Evolutionary conservation across 2,888 invertebrate species (phyloP).

Genomic region (Teleiodes luculella): DNA sequence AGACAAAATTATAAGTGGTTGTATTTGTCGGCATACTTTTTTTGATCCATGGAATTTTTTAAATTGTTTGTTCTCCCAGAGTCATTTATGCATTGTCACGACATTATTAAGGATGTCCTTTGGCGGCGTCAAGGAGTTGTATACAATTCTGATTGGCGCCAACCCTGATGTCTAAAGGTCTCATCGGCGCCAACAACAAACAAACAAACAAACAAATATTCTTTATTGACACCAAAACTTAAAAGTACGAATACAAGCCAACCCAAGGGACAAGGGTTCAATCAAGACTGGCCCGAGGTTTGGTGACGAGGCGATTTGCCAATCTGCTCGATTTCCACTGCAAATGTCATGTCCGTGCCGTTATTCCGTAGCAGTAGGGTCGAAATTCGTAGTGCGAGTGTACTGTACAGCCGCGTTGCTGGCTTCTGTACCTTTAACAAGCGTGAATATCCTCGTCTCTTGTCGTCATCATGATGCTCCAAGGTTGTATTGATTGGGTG

Average conservation of each 20-base stretch:
- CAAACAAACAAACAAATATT: too few species aligned
- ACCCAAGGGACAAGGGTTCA: too few species aligned
- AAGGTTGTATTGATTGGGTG: conserved; percentile 12
- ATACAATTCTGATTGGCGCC: not conserved
- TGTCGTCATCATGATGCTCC: conserved; percentile 12
- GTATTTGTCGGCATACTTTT: too few species aligned
- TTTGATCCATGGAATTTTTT: too few species aligned
- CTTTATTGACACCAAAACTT: too few species aligned
- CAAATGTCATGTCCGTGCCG: too few species aligned
- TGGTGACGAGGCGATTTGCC: not conserved
- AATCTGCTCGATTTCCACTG: not conserved
- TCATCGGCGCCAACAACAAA: not conserved
- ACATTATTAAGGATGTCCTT: not conserved
- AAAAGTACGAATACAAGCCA: too few species aligned
- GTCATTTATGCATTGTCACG: not conserved
- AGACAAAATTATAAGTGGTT: not conserved
- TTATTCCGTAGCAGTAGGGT: too few species aligned
- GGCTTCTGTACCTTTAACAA: conserved; percentile 6
- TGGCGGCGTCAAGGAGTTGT: not conserved
- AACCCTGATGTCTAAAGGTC: not conserved
- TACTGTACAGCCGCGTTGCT: too few species aligned
- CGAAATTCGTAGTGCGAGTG: too few species aligned
- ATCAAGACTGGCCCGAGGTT: not conserved
- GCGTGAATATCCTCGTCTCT: conserved; percentile 1
- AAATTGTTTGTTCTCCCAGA: not conserved